Percentiles rank a stretch among this genome's conserved stretches.
phyloP scores from a whole-genome alignment of 2,888 invertebrate species.

The Glaucopsyche alexis region DNA sequence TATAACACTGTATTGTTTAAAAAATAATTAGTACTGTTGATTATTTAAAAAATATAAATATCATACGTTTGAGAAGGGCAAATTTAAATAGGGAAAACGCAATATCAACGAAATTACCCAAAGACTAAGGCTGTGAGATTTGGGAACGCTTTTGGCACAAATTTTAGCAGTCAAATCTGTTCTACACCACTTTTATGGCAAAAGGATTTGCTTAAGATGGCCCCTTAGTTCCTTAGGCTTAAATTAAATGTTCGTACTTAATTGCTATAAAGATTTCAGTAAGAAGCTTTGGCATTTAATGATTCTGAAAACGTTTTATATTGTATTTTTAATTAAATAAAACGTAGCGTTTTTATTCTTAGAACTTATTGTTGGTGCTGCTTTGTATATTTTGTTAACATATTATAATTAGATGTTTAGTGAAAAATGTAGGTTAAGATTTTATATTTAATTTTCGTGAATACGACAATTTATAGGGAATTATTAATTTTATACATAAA shows the following conservation, averaged over 20 bases:
- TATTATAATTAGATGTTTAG: neutral
- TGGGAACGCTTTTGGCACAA: slow-evolving; percentile 38
- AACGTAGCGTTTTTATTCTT: neutral
- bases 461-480: neutral
- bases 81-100: slow-evolving; percentile 53
- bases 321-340: slow-evolving; percentile 19
- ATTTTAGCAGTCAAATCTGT: slow-evolving; percentile 40
- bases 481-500: too few species aligned
- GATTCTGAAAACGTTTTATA: slow-evolving; percentile 12
- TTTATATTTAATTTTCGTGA: neutral
- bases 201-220: slow-evolving; percentile 25
- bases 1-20: neutral
- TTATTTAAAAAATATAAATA: neutral
- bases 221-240: slow-evolving; percentile 19
- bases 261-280: slow-evolving; percentile 14
- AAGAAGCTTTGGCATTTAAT: slow-evolving; percentile 23
- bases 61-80: neutral
- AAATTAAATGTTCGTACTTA: slow-evolving; percentile 39
- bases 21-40: neutral
- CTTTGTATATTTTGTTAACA: slow-evolving; percentile 7
- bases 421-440: neutral
- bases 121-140: slow-evolving; percentile 36
- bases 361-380: neutral
- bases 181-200: slow-evolving; percentile 33
- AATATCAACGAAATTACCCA: slow-evolving; percentile 53